Percentiles rank a stretch among this genome's conserved stretches.
Evolutionary conservation across 2,113 vertebrate genomes (phyloP).

Genomic region (Ailurus styani): DNA sequence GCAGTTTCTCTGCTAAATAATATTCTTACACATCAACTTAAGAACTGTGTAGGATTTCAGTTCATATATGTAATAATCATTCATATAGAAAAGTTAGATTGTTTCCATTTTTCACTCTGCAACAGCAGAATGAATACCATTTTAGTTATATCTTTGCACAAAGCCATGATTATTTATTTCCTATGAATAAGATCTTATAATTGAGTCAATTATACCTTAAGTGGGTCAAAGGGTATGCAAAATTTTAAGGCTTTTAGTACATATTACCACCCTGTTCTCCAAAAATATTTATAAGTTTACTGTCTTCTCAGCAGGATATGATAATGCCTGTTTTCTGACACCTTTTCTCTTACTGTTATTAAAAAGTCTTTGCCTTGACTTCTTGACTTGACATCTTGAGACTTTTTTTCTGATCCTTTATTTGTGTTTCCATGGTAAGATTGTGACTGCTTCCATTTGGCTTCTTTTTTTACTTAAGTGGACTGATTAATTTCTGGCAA

Average conservation of each 20-base stretch:
- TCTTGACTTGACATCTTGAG: background rate
- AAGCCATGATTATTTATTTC: background rate
- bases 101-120: background rate
- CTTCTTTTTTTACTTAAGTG: background rate
- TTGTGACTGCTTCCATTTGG: background rate
- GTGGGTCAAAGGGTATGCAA: background rate
- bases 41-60: background rate
- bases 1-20: background rate
- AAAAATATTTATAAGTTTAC: background rate
- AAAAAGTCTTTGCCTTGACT: background rate
- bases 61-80: background rate
- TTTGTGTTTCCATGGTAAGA: background rate
- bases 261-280: background rate
- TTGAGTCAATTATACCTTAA: background rate
- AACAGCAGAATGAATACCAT: background rate
- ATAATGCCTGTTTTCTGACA: background rate
- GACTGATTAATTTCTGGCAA: background rate
- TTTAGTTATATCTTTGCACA: background rate
- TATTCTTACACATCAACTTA: background rate
- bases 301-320: background rate
- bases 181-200: background rate
- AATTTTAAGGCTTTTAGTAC: background rate
- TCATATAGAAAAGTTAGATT: background rate
- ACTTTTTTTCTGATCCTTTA: background rate
- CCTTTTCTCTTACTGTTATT: background rate